These are phyloP conservation scores for Caenorhabditis doughertyi DNA, from an alignment of 2,888 invertebrate species.

Conservation along the genomic window DNA sequence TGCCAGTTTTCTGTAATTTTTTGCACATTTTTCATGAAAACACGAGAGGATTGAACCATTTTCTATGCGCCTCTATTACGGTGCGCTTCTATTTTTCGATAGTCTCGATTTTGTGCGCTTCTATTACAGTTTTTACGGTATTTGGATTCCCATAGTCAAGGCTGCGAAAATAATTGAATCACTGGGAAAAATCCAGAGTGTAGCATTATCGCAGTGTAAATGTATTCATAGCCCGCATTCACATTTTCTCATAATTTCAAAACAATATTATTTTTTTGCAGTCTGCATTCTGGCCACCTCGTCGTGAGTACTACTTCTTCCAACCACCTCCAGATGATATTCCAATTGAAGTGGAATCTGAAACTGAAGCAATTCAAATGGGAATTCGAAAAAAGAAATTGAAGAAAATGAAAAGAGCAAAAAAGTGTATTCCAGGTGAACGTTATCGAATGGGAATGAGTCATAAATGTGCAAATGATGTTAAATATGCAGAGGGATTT, in stretches of 20 bases:
- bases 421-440: slow-evolving; percentile 22
- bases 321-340: slow-evolving; percentile 43
- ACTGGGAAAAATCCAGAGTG: too few species aligned
- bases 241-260: not conserved
- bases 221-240: not conserved
- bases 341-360: slow-evolving; percentile 18
- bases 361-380: slow-evolving; percentile 32
- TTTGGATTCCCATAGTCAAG: too few species aligned
- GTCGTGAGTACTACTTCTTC: slow-evolving; percentile 75
- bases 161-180: too few species aligned
- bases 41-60: too few species aligned
- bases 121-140: too few species aligned
- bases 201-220: too few species aligned
- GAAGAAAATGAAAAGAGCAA: slow-evolving; percentile 48
- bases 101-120: too few species aligned
- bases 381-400: slow-evolving; percentile 30
- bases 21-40: too few species aligned
- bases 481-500: slow-evolving; percentile 66
- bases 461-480: slow-evolving; percentile 71
- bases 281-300: slow-evolving; percentile 78
- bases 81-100: too few species aligned
- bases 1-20: too few species aligned
- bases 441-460: slow-evolving; percentile 64
- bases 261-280: slow-evolving; percentile 35
- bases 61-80: too few species aligned